Base-by-base conservation (phyloP, 2,888 invertebrate genomes). In the Zeuzera pyrina region DNA sequence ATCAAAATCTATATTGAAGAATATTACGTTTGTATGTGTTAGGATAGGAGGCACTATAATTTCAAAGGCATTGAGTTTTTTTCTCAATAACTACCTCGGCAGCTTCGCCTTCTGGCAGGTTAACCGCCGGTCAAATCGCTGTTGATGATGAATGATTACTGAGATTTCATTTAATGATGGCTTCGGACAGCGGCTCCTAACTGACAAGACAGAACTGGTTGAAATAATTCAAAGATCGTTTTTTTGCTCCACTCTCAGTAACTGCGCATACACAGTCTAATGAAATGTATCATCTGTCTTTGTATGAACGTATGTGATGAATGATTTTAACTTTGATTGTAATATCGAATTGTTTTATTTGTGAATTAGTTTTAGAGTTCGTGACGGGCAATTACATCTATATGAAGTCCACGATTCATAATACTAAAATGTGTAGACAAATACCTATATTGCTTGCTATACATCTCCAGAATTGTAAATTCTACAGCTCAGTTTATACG, bases 141-240 rank as follows among this genome's bases (percentile, higher is more conserved):
- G 57, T 60, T 76, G 74, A 83, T 79, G 78, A 76, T 77, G 68
- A 78, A 74, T 81, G 78, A 81, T 83, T 81, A 72, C 76, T 57
- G 58, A 69, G 72, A 73, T 78, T 78, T 70, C 47, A 53, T 68
- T 66, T 81, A 81, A 81, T 81, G 73, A 76, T 57, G 65, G 65
- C 50, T 56, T 51, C 52, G 41, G 42, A 43, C 52, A 52, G 47
- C 58, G 58, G 66, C 69, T 69, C 47, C 68, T 69, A 70, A 62
- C 67, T 62, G 70, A 64, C 66, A 61, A 57, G 59, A 50, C 53
- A 57, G 65, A 64, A 62, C 55, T 44, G 52, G 45, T 45, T 52
- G 47, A 54, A 60, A 56, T 51, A 43, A 46, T 48, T 47, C 44
- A 39, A 44, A 44, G 36, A 36, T 34, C 11, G 38, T 31, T 42